Evolutionary conservation across 1,140 invertebrate species (phyloP).

Genomic region (Paracyclopina nana): DNA sequence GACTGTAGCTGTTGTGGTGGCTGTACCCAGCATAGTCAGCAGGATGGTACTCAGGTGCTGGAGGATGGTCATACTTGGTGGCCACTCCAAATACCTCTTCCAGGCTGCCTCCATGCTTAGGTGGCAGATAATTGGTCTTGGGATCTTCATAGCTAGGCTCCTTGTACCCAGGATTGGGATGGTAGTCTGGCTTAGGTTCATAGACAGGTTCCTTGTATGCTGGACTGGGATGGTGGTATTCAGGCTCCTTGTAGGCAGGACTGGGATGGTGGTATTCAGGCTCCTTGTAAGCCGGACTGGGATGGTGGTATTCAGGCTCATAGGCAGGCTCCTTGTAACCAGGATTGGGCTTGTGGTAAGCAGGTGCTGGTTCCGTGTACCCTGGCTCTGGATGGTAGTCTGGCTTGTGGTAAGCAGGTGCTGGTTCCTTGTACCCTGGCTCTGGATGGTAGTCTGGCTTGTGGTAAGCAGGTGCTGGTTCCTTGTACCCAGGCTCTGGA

Average conservation of each 20-base stretch:
- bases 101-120: slow-evolving; percentile 7
- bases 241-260: neutral
- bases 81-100: slow-evolving; percentile 10
- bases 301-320: neutral
- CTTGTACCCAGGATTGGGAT: slow-evolving; percentile 1
- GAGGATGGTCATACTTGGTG: neutral
- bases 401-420: neutral
- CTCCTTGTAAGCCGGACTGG: neutral
- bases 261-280: neutral
- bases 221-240: neutral
- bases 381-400: neutral
- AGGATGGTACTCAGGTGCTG: slow-evolving; percentile 6
- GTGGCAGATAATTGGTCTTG: neutral
- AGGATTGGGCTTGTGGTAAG: neutral
- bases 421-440: slow-evolving; percentile 1
- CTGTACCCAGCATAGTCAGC: neutral
- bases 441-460: no score
- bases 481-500: neutral
- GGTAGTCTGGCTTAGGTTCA: slow-evolving; percentile 7
- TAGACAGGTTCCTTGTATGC: no score
- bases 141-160: neutral
- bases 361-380: neutral
- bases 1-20: neutral
- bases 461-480: slow-evolving; percentile 2
- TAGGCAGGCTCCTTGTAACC: neutral